Evolutionary conservation across 2,797 vertebrate genomes (phyloP).

Genomic region (Crenichthys baileyi): DNA sequence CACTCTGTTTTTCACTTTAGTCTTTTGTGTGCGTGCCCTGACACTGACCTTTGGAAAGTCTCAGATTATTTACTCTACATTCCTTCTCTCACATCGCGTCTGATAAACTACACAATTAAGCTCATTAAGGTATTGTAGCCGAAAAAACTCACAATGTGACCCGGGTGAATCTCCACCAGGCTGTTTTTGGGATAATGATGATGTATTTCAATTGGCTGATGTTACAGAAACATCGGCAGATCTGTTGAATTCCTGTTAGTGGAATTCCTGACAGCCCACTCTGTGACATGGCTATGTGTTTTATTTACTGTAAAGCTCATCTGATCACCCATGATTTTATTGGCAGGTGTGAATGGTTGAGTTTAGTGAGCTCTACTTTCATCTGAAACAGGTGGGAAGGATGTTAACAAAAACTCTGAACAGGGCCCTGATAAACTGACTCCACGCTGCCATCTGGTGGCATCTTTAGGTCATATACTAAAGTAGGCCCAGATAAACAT

Average conservation of each 20-base stretch:
- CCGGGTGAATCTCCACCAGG: not conserved
- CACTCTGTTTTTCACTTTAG: not conserved
- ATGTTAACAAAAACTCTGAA: not conserved
- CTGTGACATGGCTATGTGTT: not conserved
- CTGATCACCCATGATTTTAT: not conserved
- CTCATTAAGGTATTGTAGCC: not conserved
- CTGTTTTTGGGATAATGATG: not conserved
- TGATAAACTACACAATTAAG: not conserved
- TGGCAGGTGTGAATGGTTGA: not conserved
- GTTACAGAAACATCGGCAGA: not conserved
- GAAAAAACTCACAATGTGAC: not conserved
- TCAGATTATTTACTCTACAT: not conserved
- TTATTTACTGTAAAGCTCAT: not conserved
- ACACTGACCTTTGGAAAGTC: not conserved
- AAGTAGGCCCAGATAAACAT: not conserved
- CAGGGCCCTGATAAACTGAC: not conserved
- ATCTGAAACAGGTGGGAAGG: not conserved
- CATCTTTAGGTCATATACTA: not conserved
- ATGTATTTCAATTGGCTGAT: not conserved
- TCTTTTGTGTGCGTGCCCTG: not conserved
- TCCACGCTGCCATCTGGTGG: slow-evolving; percentile 48
- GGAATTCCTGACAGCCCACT: not conserved
- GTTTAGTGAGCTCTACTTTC: not conserved
- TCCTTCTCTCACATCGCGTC: not conserved
- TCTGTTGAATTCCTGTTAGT: not conserved